These are phyloP conservation scores for Psophia crepitans DNA, from an alignment of 2,113 vertebrate species.

Conservation along the genomic window DNA sequence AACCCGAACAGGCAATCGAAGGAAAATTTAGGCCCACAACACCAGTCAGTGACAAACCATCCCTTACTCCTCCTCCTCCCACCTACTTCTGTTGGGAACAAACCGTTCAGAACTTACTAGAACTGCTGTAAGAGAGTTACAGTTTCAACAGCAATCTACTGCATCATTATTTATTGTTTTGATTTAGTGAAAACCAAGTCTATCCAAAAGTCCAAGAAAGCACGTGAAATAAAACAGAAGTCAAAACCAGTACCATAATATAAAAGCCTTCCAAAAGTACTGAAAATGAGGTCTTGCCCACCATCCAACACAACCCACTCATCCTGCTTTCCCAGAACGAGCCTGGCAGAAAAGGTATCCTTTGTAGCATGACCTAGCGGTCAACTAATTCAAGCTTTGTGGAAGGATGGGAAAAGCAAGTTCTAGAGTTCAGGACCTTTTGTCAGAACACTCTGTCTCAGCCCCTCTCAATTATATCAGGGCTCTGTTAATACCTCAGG, in stretches of 20 bases:
- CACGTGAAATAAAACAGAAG: neutral
- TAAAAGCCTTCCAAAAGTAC: neutral
- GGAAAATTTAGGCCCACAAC: neutral
- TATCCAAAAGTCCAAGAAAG: neutral
- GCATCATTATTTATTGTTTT: neutral
- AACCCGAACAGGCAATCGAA: neutral
- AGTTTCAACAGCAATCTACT: neutral
- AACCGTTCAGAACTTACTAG: neutral
- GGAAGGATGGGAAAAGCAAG: neutral
- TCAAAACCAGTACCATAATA: neutral
- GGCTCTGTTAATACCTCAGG: neutral
- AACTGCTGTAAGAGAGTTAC: neutral
- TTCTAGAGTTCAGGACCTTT: slow-evolving; percentile 25
- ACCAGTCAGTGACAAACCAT: neutral
- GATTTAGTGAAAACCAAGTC: neutral
- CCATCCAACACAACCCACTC: neutral
- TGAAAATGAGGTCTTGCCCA: neutral
- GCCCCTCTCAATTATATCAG: neutral
- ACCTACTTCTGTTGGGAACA: neutral
- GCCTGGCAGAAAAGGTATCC: neutral
- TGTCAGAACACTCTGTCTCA: neutral
- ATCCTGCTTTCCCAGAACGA: neutral
- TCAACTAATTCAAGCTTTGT: slow-evolving; percentile 7
- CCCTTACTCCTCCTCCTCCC: neutral
- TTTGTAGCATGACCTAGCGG: neutral